Conservation (phyloP, 1,140 invertebrate genomes). For the Euglossa dilemma region DNA sequence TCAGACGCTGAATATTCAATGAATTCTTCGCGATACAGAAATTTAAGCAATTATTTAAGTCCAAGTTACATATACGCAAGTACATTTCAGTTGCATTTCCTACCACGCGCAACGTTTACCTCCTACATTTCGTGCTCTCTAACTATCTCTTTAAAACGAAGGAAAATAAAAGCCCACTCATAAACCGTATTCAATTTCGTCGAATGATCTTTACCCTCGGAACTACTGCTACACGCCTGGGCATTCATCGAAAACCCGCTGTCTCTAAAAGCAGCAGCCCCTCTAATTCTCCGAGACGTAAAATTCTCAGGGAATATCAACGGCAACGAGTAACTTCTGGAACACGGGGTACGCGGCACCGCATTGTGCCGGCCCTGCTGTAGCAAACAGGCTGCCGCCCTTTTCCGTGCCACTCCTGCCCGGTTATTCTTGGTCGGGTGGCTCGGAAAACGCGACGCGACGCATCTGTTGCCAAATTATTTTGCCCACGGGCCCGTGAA, state of each 20-base stretch:
- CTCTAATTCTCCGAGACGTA: neutral
- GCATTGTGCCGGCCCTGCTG: slow-evolving; percentile 52
- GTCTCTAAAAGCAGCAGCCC: neutral
- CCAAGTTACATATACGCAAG: no score
- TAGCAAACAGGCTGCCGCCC: slow-evolving; percentile 54
- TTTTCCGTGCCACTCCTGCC: slow-evolving; percentile 61
- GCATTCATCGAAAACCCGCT: neutral
- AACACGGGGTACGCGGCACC: slow-evolving; percentile 32
- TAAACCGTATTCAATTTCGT: neutral
- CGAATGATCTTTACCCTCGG: no score
- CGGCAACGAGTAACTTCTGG: slow-evolving; percentile 7
- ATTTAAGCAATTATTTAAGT: no score
- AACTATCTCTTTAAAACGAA: no score
- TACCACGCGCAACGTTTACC: no score
- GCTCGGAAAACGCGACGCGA: slow-evolving; percentile 78
- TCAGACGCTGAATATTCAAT: no score
- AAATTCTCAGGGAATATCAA: neutral
- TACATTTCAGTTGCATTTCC: no score
- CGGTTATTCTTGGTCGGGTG: slow-evolving; percentile 81
- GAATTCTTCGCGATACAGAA: no score
- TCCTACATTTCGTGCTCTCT: no score
- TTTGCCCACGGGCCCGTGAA: slow-evolving; percentile 82
- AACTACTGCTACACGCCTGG: neutral
- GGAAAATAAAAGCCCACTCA: neutral
- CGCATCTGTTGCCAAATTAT: slow-evolving; percentile 83